Conservation (phyloP, 2,888 invertebrate genomes). For the Mechanitis messenoides region DNA sequence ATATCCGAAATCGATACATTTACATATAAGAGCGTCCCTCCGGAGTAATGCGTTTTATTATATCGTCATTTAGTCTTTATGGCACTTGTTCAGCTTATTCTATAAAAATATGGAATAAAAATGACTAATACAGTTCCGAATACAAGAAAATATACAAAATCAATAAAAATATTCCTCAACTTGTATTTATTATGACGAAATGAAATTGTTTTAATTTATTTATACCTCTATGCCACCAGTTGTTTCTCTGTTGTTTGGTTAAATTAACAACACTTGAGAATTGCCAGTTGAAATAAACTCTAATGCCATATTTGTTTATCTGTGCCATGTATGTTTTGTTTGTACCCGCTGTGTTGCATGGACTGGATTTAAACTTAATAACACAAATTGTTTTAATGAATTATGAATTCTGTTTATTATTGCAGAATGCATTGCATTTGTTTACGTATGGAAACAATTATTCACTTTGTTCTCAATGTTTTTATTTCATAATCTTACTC, state of each 20-base stretch:
- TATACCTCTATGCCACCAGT: background rate
- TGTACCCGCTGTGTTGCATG: background rate
- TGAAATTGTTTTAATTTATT: background rate
- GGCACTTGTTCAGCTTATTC: background rate
- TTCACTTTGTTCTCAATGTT: no score
- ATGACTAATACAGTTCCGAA: no score
- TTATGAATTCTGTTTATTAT: background rate
- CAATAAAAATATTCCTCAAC: no score
- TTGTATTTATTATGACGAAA: background rate
- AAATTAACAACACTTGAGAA: conserved; percentile 16
- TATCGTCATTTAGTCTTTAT: conserved; percentile 9
- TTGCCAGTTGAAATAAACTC: background rate
- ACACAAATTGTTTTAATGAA: background rate
- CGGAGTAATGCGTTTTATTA: conserved; percentile 17
- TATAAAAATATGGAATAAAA: no score
- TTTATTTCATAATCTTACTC: no score
- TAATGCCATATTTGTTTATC: conserved; percentile 4
- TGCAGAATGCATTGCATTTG: no score
- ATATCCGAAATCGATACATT: conserved; percentile 14
- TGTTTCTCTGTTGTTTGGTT: conserved; percentile 4
- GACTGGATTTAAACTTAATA: background rate
- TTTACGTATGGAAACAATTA: no score
- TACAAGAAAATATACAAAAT: no score
- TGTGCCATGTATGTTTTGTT: background rate
- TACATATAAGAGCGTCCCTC: conserved; percentile 10